Evolutionary conservation across 1,140 invertebrate genomes (phyloP).

Genomic region (Brachionus sp.): DNA sequence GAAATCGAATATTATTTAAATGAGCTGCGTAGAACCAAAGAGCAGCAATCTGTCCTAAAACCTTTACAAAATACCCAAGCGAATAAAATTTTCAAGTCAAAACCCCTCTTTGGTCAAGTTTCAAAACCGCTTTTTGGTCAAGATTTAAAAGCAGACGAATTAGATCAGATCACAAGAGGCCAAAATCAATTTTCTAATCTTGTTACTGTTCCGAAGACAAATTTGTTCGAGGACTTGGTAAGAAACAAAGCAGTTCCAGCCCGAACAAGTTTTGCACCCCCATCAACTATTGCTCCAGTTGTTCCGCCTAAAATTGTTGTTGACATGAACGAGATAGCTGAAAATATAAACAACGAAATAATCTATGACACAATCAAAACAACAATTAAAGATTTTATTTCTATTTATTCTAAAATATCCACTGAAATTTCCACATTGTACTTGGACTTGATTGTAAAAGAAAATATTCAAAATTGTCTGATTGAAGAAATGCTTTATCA

Average conservation of each 20-base stretch:
- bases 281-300: not conserved
- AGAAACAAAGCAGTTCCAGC: not conserved
- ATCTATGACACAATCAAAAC: not conserved
- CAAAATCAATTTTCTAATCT: not conserved
- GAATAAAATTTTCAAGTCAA: not conserved
- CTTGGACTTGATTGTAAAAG: not conserved
- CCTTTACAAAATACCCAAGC: not conserved
- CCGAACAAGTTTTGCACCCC: too few species aligned
- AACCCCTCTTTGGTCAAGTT: not conserved
- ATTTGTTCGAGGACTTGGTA: slow-evolving; percentile 22
- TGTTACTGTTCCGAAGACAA: not conserved
- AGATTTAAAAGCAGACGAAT: not conserved
- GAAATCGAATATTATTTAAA: not conserved
- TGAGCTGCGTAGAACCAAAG: not conserved
- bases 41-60: not conserved
- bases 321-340: not conserved
- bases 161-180: not conserved
- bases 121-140: not conserved
- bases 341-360: not conserved
- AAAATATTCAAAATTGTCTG: not conserved
- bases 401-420: not conserved
- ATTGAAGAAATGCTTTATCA: not conserved
- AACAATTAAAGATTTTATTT: not conserved
- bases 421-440: not conserved
- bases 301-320: not conserved